Conservation (phyloP, 2,888 invertebrate genomes). For the Philonicus albiceps region DNA sequence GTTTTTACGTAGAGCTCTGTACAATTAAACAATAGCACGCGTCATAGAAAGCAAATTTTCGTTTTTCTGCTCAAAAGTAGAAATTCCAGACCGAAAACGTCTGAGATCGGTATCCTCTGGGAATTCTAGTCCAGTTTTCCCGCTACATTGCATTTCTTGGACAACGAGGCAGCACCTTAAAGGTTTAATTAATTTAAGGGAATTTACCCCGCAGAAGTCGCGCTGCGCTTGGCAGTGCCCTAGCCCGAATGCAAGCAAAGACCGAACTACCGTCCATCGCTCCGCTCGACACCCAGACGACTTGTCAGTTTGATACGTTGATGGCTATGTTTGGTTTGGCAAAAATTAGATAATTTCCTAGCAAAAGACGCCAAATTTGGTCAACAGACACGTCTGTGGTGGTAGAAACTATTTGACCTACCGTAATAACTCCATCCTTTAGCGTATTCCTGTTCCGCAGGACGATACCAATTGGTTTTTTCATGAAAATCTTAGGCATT, state of each 20-base stretch:
- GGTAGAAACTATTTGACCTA: constrained; percentile 53
- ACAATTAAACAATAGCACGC: not conserved
- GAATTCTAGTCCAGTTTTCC: not conserved
- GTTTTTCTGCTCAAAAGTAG: not conserved
- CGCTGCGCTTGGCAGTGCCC: constrained; percentile 1
- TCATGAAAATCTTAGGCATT: constrained; percentile 63
- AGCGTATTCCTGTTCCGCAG: constrained; percentile 86
- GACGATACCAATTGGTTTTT: constrained; percentile 85
- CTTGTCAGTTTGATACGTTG: constrained; percentile 1
- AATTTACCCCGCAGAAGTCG: not conserved
- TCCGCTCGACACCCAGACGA: not conserved
- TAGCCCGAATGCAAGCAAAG: not conserved
- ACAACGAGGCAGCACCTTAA: not conserved
- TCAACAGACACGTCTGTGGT: not conserved
- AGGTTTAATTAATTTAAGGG: not conserved
- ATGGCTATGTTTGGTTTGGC: not conserved
- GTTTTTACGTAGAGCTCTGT: not conserved
- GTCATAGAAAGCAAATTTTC: not conserved
- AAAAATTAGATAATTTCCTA: not conserved
- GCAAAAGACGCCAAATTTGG: not conserved
- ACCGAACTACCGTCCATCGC: not conserved
- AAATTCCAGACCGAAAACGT: not conserved
- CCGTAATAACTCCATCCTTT: constrained; percentile 87
- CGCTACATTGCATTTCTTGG: not conserved
- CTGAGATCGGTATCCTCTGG: not conserved